Evolutionary conservation across 2,888 invertebrate genomes (phyloP), one percentile per base, ranked within the genome.

Genomic region (Oligia latruncula): DNA sequence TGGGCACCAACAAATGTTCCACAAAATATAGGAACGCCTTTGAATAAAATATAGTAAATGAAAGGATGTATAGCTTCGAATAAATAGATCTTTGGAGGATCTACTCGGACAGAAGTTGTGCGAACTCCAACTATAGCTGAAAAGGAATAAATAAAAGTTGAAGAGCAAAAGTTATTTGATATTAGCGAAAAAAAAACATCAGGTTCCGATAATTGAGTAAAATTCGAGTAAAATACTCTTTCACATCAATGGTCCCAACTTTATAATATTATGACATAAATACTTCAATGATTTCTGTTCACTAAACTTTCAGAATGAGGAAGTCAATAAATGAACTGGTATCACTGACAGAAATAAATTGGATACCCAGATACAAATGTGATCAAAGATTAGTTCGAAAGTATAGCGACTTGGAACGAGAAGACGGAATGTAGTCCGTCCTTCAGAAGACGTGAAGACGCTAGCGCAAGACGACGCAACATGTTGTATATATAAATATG

Each of bases 1-100:
- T 40, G 15, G 15, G 71, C 64, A 4, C 83, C 74, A 35, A 83
- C 74, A 78, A 83, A 83, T 55, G 72, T 17, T 68, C 79, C 84
- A 70, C 66, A 75, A n/a, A 83, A 78, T 64, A 83, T 2, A 60
- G 84, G 79, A 68, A 52, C 46, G 9, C 55, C 74, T 15, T 83
- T 43, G 9, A 66, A 65, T 79, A 62, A 23, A 60, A 83, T 75
- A 65, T 46, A 83, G 20, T 64, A 75, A 23, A 83, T 35, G n/a
- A 65, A 83, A 40, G 72, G 35, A 75, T 49, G 74, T 23, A 15
- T 35, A 1, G 74, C 83, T 58, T 84, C 43, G 6, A 84, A 72
- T 70, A 72, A 1, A 35, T 49, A 67, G 8, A 60, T 83, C n/a
- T 75, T 62, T 9, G 55, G 68, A 55, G 75, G 75, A 58, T 75